Evolutionary conservation across 92 coral and sea anemone species (phyloP), one percentile per base, ranked within the genome.

Genomic region (Epizoanthus stellaris): DNA sequence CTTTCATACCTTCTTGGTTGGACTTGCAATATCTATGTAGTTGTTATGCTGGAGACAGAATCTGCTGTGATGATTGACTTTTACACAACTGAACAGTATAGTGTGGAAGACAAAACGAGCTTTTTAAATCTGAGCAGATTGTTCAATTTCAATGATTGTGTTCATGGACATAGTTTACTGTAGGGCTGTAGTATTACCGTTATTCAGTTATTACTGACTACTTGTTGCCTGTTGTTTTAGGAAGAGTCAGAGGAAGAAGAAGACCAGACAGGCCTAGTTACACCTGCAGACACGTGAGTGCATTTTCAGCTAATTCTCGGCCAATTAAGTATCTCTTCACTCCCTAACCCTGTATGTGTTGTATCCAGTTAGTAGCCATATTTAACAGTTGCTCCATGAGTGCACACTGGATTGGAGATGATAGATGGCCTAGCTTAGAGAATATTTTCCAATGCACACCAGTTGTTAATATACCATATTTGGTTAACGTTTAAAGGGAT

Each of bases 281-380:
- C 99, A 61, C 99, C 99, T 7, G 99, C 99, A 2, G 99, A 89
- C 87, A 96, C 99, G 99, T 96, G 76, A 94, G 98, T 94, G 70
- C 6, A 4, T 3, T 25, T 19, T 14, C 14, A 63, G 12, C 21
- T 6, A 63, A 9, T n/a, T n/a, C 5, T 23, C 2, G 20, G 10
- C 21, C 10, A 6, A 30, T 30, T 30, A 30, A 30, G 34, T 30
- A 1, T 30, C 34, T 30, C 34, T 30, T 30, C 34, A 30, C 34
- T 30, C 34, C 34, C 0, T 1, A 30, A 30, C 34, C 34, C 34
- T 30, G 30, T n/a, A 2, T n/a, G 5, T 5, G 2, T n/a, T n/a
- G 68, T 81, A 3, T 66, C 23, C 39, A 73, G 6, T 17, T 73
- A 42, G 47, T 42, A 4, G 47, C 47, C 4, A 42, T 42, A 43